These are phyloP conservation scores for Ochropacha duplaris DNA, from an alignment of 2,888 invertebrate genomes.

Conservation along the genomic window DNA sequence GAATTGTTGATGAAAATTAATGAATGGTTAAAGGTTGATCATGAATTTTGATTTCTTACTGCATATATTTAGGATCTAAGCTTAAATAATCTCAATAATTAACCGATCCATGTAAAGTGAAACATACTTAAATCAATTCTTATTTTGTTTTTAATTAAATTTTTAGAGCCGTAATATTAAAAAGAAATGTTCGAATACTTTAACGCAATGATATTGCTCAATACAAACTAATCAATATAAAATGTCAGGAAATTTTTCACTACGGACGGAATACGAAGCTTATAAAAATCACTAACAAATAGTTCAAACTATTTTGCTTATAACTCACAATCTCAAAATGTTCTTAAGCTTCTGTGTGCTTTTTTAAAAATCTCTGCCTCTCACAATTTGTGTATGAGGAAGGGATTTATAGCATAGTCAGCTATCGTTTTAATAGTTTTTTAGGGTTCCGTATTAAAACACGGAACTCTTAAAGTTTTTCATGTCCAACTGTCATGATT, in stretches of 20 bases:
- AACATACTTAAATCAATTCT: background rate
- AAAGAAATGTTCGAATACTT: too few species aligned
- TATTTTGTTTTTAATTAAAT: background rate
- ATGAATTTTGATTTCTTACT: background rate
- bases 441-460: too few species aligned
- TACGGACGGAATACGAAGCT: background rate
- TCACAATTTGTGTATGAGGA: too few species aligned
- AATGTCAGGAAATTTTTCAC: background rate
- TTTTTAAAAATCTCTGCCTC: too few species aligned
- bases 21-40: background rate
- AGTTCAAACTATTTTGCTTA: background rate
- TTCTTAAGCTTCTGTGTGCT: too few species aligned
- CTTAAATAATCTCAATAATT: background rate
- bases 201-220: background rate
- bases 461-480: too few species aligned
- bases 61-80: background rate
- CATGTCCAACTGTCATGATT: too few species aligned
- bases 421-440: too few species aligned
- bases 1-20: background rate
- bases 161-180: background rate
- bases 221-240: background rate
- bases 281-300: background rate
- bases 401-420: too few species aligned
- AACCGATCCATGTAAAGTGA: background rate
- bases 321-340: background rate